A percentile compares a stretch with the other conserved stretches of the same genome.
Evolutionary conservation across 2,797 vertebrate genomes (phyloP).

Genomic region (Lacerta bilineata): DNA sequence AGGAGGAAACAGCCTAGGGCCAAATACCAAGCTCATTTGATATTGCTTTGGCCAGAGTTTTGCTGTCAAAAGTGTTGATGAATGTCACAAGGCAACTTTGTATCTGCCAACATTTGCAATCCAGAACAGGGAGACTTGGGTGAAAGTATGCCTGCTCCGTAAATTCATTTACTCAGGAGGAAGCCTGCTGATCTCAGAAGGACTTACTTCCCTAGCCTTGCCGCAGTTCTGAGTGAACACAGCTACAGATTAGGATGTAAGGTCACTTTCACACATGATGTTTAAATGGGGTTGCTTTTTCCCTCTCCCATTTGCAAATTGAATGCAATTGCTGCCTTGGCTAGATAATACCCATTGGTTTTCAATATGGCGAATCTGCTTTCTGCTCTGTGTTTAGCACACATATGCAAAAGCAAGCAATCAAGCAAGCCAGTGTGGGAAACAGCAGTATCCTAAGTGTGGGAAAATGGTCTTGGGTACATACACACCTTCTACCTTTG

Average conservation of each 20-base stretch:
- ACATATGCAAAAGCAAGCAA: neutral
- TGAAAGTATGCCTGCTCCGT: neutral
- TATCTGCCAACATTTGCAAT: neutral
- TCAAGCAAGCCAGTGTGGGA: neutral
- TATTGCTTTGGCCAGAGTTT: constrained; percentile 77
- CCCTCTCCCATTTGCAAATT: neutral
- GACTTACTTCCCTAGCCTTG: neutral
- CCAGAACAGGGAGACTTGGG: neutral
- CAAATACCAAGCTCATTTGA: constrained; percentile 75
- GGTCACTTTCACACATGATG: neutral
- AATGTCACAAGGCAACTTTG: constrained; percentile 80
- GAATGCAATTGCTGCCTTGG: neutral
- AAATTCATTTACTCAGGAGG: neutral
- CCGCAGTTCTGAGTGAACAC: neutral
- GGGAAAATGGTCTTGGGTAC: neutral
- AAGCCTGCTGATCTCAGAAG: neutral
- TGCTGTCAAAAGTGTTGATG: constrained; percentile 81
- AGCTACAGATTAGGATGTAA: neutral
- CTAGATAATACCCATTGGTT: neutral
- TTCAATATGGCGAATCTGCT: neutral
- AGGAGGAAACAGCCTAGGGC: constrained; percentile 73
- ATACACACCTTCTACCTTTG: neutral
- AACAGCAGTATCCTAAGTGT: neutral
- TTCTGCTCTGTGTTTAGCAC: neutral
- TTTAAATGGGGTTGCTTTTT: neutral